Conservation (phyloP, 2,888 invertebrate species). For the Drosophila atroscutellata region DNA sequence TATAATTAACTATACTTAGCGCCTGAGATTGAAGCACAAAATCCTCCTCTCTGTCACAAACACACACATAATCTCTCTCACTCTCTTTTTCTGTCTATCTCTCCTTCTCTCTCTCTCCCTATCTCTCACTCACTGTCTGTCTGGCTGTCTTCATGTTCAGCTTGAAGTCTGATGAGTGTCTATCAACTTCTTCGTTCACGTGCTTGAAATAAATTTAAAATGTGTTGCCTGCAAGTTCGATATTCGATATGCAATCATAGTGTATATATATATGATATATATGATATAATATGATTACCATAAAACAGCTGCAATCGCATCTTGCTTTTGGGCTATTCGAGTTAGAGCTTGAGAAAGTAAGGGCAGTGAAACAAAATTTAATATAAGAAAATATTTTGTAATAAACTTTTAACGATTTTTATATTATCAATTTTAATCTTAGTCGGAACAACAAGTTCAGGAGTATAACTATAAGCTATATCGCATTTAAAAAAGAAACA, state of each 20-base stretch:
- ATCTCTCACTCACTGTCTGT: background rate
- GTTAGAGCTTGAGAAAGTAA: background rate
- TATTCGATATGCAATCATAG: slow-evolving; percentile 11
- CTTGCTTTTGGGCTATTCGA: background rate
- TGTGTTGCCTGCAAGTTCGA: slow-evolving; percentile 36
- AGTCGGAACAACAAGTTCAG: background rate
- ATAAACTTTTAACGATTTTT: background rate
- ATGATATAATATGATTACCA: slow-evolving; percentile 24
- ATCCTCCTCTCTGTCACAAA: background rate
- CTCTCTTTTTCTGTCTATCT: background rate
- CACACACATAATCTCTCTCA: background rate
- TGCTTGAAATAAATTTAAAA: slow-evolving; percentile 75
- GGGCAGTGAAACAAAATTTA: background rate
- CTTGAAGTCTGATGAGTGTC: slow-evolving; percentile 8
- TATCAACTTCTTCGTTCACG: slow-evolving; percentile 68
- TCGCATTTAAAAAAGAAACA: too few relatives aligned
- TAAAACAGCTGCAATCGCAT: background rate
- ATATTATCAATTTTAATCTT: background rate
- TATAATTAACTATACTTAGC: slow-evolving; percentile 58
- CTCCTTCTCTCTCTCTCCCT: background rate
- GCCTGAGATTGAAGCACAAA: slow-evolving; percentile 38
- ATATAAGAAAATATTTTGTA: background rate
- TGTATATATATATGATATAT: background rate
- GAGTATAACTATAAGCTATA: background rate
- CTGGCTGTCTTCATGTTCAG: background rate